Evolutionary conservation across 2,797 vertebrate genomes (phyloP).

Genomic region (Heteromormyrus szaboi): DNA sequence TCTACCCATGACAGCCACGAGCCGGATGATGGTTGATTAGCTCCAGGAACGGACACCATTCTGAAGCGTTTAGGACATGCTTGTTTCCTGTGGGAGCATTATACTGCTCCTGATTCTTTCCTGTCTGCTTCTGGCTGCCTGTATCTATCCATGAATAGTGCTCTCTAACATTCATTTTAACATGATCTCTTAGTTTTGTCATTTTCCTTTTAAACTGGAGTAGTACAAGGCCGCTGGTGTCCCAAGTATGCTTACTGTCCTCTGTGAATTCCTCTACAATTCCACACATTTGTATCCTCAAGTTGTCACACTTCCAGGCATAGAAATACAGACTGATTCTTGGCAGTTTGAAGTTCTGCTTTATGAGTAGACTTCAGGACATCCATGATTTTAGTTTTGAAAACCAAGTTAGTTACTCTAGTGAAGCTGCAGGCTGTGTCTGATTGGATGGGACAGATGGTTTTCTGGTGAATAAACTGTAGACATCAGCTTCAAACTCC

Average conservation of each 20-base stretch:
- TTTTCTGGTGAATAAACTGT: neutral
- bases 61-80: neutral
- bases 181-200: neutral
- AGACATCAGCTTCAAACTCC: neutral
- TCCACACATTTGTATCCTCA: neutral
- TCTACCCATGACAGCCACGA: neutral
- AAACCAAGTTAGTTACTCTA: neutral
- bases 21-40: slow-evolving; percentile 7
- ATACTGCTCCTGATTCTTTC: neutral
- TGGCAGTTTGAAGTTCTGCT: neutral
- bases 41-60: slow-evolving; percentile 22
- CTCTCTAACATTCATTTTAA: neutral
- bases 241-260: neutral
- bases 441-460: neutral
- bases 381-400: neutral
- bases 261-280: neutral
- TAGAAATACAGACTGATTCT: neutral
- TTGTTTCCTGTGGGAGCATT: slow-evolving; percentile 15
- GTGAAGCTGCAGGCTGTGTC: neutral
- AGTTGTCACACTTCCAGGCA: neutral
- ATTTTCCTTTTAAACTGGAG: neutral
- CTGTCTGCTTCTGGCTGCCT: neutral
- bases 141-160: neutral
- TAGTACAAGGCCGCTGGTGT: neutral
- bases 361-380: neutral